Evolutionary conservation across 1,140 invertebrate species (phyloP), one percentile per base, ranked within the genome.

Genomic region (Gonatopus flavifemur): DNA sequence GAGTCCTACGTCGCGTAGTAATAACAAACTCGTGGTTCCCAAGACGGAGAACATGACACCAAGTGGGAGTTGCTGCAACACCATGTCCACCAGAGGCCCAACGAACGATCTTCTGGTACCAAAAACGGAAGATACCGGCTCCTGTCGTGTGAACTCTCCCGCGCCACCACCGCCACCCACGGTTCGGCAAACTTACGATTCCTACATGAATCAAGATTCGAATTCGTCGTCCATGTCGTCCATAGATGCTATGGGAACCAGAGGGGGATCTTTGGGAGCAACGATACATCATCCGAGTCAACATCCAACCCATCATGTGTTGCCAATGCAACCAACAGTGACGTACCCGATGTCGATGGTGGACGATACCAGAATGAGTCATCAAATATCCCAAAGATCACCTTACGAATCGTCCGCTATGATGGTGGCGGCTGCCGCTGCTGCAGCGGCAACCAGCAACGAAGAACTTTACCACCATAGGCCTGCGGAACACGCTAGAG

Each of bases 181-280:
- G 0, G 69, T 80, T 6, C 67, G 80, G 20, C 77, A 77, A 21
- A 66, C 76, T 1, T 85, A 85, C 69, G 84, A 86, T 52, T 78
- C 83, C 0, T 86, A 86, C 55, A 65, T 85, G 41, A 85, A 83
- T 57, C 84, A 86, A 65, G 85, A 86, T 57, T 86, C 84, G 0
- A 88, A 89, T 71, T 89, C 87, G 7, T 85, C 84, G 3, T 86
- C 84, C 18, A 79, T 85, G 69, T 88, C 87, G 13, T 86, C 83
- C 59, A 86, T 88, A 84, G 88, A 89, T 64, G 81, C 85, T 45
- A 82, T 84, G 76, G 78, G 76, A 3, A 77, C 80, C 1, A 70
- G 81, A 21, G n/a, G n/a, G n/a, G 64, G 21, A 57, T 74, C 60
- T 59, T 79, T 77, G 43, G 66, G 67, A 2, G 58, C 66, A 2